Evolutionary conservation across 2,797 vertebrate genomes (phyloP), one percentile per base, ranked within the genome.

Genomic region (Parotocinclus haroldoi): DNA sequence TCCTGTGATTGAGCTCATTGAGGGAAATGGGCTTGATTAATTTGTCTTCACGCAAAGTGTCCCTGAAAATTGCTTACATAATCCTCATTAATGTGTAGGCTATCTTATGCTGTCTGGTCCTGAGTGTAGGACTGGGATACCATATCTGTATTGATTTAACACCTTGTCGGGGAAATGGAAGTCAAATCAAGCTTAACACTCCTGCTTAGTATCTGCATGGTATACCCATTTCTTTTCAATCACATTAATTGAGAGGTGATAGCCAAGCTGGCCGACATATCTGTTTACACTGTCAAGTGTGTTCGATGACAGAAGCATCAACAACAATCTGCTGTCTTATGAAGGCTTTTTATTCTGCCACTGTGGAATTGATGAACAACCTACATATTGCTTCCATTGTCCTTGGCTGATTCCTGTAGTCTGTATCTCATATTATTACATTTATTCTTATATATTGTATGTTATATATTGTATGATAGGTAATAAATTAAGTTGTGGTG

Each of bases 141-240:
- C 36, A 66, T 87, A 86, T 88, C 86, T 84, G 78, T 80, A 85
- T 78, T 87, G 88, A 90, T 91, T 89, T 85, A 84, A 87, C 82
- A 78, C 83, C 83, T 86, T 83, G 81, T 87, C 86, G 85, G 72
- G 69, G 75, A 81, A 81, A 80, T 86, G 87, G 86, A 86, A 83
- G 83, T 82, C 86, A 79, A 85, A 88, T 86, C 83, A 85, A 87
- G 84, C 87, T 85, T 81, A 85, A 87, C 75, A 62, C 50, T 57
- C 38, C 59, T 73, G 56, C 66, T 65, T 81, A 74, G 78, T 76
- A 81, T 79, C 78, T 69, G 82, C 69, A 66, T 76, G 77, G 76
- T 53, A 57, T 74, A 66, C 71, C 66, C 75, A 77, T 72, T 71
- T 77, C 77, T 79, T 78, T 66, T 78, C 81, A 79, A 76, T 56